Evolutionary conservation across 1,140 invertebrate species (phyloP).

Genomic region (Luehdorfia chinensis): DNA sequence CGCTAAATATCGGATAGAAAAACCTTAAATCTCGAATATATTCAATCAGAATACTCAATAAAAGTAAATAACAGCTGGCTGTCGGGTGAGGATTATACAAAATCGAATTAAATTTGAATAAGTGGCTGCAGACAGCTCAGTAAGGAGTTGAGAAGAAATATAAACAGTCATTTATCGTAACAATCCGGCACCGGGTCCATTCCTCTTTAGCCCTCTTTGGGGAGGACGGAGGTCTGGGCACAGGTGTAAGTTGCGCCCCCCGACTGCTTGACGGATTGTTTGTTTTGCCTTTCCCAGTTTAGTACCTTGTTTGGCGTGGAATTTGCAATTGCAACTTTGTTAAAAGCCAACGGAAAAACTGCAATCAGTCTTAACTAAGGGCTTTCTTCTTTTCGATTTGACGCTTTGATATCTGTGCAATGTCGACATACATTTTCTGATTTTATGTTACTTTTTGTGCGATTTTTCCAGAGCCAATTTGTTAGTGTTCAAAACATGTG

Average conservation of each 20-base stretch:
- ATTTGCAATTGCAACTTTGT: conserved; percentile 44
- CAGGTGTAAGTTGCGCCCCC: conserved; percentile 41
- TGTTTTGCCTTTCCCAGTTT: conserved; percentile 45
- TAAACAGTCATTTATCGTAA: conserved; percentile 58
- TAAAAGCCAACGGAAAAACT: conserved; percentile 20
- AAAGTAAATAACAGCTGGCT: too few relatives aligned
- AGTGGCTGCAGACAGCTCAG: conserved; percentile 34
- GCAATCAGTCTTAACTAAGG: conserved; percentile 19
- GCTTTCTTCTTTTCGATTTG: conserved; percentile 12
- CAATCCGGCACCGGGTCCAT: conserved; percentile 46
- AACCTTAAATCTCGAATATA: too few relatives aligned
- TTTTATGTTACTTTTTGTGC: too few relatives aligned
- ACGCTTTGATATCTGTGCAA: neutral
- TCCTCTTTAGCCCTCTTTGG: conserved; percentile 32
- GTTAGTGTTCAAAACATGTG: too few relatives aligned
- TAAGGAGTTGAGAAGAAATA: conserved; percentile 44
- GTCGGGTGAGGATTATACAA: neutral
- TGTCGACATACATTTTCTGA: neutral
- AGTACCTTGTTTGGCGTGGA: conserved; percentile 36
- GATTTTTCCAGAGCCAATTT: too few relatives aligned
- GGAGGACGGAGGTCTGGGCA: conserved; percentile 29
- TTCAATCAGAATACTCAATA: too few relatives aligned
- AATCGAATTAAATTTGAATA: conserved; percentile 41
- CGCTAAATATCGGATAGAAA: too few relatives aligned
- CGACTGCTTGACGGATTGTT: conserved; percentile 47